Percentiles rank a stretch among this genome's conserved stretches.
Evolutionary conservation across 2,797 vertebrate genomes (phyloP).

Genomic region (Leptatherina wallacei): DNA sequence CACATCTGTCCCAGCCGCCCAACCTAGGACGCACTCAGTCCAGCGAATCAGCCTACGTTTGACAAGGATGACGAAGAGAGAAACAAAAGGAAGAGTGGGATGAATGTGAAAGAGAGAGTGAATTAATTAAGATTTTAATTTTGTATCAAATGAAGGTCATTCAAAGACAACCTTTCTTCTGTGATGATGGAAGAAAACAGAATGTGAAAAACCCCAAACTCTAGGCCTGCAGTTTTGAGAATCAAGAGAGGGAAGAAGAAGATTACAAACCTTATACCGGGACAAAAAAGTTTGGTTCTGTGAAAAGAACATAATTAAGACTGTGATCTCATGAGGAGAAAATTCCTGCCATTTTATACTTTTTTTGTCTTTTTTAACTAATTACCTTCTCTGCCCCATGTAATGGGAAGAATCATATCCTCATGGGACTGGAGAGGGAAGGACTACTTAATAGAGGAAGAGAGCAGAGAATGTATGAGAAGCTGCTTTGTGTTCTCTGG

Average conservation of each 20-base stretch:
- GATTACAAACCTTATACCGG: conserved; percentile 25
- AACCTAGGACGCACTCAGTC: conserved; percentile 90
- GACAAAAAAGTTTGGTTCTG: conserved; percentile 33
- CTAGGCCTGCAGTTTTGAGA: conserved; percentile 16
- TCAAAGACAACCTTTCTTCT: conserved; percentile 30
- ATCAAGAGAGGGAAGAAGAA: conserved; percentile 25
- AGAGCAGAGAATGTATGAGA: conserved; percentile 24
- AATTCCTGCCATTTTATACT: conserved; percentile 68
- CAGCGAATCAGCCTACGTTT: conserved; percentile 91
- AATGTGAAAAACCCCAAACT: conserved; percentile 68
- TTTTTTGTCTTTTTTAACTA: conserved; percentile 47
- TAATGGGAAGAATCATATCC: conserved; percentile 42
- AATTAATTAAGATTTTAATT: conserved; percentile 60
- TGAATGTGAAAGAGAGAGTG: conserved; percentile 53
- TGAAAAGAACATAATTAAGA: conserved; percentile 30
- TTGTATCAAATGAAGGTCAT: conserved; percentile 41
- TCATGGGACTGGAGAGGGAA: conserved; percentile 24
- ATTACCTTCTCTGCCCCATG: conserved; percentile 35
- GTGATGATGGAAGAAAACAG: conserved; percentile 41
- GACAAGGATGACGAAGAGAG: conserved; percentile 55
- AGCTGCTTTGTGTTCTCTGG: conserved; percentile 58
- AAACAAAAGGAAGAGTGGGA: conserved; percentile 28
- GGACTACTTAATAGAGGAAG: conserved; percentile 7
- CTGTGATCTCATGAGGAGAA: conserved; percentile 38
- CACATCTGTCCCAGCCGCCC: conserved; percentile 83